Conservation (phyloP, 2,888 invertebrate species). For the Drosophila flavopinicola region DNA sequence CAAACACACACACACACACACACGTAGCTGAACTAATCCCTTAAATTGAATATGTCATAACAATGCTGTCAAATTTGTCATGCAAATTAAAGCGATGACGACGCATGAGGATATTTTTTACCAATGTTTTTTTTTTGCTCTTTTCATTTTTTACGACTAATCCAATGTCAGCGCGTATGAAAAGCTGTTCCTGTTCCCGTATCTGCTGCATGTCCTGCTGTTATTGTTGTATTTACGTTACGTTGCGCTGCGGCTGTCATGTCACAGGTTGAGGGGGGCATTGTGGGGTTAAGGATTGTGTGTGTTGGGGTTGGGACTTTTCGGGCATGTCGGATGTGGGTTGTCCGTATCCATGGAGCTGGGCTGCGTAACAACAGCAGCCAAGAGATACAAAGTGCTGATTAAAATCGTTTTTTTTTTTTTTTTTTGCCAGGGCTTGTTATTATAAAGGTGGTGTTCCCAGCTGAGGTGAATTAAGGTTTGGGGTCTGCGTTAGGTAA, state of each 20-base stretch:
- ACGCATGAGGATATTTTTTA: conserved; percentile 40
- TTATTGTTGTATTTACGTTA: conserved; percentile 47
- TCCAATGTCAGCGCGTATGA: conserved; percentile 71
- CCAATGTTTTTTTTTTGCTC: conserved; percentile 24
- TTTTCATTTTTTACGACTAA: conserved; percentile 67
- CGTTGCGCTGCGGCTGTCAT: conserved; percentile 59
- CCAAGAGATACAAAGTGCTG: conserved; percentile 75
- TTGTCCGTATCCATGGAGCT: conserved; percentile 28
- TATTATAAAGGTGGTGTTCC: conserved; percentile 57
- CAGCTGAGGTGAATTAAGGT: conserved; percentile 15
- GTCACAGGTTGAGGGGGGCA: conserved; percentile 4
- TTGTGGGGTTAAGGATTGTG: conserved; percentile 4
- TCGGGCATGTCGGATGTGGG: conserved; percentile 14
- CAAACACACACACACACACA: not conserved
- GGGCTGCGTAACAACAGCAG: conserved; percentile 59
- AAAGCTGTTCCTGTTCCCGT: conserved; percentile 53
- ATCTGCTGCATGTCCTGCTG: conserved; percentile 18
- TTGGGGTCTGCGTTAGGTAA: conserved; percentile 16
- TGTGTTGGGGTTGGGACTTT: conserved; percentile 6
- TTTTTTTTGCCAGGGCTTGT: conserved; percentile 41
- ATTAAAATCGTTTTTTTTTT: conserved; percentile 65
- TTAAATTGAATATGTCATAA: conserved; percentile 79
- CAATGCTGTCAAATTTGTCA: conserved; percentile 76
- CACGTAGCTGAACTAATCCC: conserved; percentile 61
- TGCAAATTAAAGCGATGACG: conserved; percentile 76